Base-by-base conservation (phyloP, 2,888 invertebrate species). In the Eremobia ochroleuca region DNA sequence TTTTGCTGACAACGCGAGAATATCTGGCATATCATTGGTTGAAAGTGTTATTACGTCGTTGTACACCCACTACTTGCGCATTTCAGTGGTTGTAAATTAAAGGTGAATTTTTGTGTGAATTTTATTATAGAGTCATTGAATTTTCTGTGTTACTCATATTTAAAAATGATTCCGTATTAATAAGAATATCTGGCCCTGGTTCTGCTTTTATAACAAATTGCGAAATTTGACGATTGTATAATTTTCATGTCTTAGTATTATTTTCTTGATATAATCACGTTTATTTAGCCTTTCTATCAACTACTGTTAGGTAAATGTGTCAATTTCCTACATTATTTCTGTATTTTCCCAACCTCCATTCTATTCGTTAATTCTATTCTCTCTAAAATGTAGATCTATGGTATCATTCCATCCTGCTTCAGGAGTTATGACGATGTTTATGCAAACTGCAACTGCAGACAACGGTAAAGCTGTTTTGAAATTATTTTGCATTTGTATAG, bases 21-120 rank as follows among this genome's bases (percentile, higher is more conserved):
- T 76, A 77, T 85, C 67, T 73, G 75, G 58, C 40, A 31, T 62
- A 66, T 76, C 66, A 79, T 73, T 76, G 80, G 80, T 61, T 64
- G 34, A 65, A 74, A 82, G 52, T 49, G 65, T 73, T 76, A 52
- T 73, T 66, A 72, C 46, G 28, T 18, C 2, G 46, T 28, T 68
- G n/a, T 37, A 61, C 76, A 55, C 61, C 73, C 73, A 81, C 77
- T 81, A 74, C 66, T 77, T 77, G 62, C 1, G 43, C 71, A 34
- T 34, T 75, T 34, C 73, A 85, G 62, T 73, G 69, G 65, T 71
- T 81, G 25, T 70, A 59, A 66, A 71, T 68, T 68, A 55, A 59
- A 37, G 21, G 21, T 67, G 21, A 65, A 43, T 52, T 43, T 43
- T 25, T 40, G 21, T 65, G 15, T 64, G 62, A 64, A 55, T 73